Evolutionary conservation across 2,113 vertebrate genomes (phyloP), one percentile per base, ranked within the genome.

Genomic region (Macrotis lagotis): DNA sequence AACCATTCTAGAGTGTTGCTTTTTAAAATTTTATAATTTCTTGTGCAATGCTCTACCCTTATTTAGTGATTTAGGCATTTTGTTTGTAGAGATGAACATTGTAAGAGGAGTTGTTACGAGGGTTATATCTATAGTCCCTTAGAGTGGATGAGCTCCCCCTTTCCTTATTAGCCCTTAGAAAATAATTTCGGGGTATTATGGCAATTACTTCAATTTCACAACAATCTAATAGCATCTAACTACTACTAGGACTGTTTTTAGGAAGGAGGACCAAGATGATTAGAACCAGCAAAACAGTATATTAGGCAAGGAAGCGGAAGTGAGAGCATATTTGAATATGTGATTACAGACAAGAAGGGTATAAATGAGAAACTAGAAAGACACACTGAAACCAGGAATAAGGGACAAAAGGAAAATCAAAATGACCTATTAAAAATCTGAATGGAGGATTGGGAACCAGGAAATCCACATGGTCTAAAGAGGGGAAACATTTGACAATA

Each of bases 21-120:
- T 95, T 92, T 91, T 52, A 95, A 95, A 92, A 93, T 93, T 50
- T 83, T 0, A 31, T 8, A 91, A 91, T 91, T 91, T 59, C 25
- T 93, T 94, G 8, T 83, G 31, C 66, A 44, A 8, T 83, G 53
- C 37, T 7, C 50, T 88, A 94, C 0, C 2, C 16, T 44, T 14
- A 92, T 48, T 55, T 94, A 92, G 49, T 3, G 93, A 44, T 55
- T 50, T 48, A 89, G 92, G 90, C 93, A 92, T 55, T 95, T 95
- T 94, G 51, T 5, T 47, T 88, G 9, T 53, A 50, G 93, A 95
- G 28, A 7, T 89, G 4, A 28, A 50, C 52, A 91, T 48, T 96
- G 24, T 92, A 55, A 83, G 50, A 88, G 24, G 5, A 53, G 1
- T 49, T 49, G 9, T 88, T 88, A 90, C 53, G 50, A 44, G 4